A percentile compares a stretch with the other conserved stretches of the same genome.
Conservation (phyloP, 37 sponge, comb jelly and placozoan genomes). For the Petrosia ficiformis region DNA sequence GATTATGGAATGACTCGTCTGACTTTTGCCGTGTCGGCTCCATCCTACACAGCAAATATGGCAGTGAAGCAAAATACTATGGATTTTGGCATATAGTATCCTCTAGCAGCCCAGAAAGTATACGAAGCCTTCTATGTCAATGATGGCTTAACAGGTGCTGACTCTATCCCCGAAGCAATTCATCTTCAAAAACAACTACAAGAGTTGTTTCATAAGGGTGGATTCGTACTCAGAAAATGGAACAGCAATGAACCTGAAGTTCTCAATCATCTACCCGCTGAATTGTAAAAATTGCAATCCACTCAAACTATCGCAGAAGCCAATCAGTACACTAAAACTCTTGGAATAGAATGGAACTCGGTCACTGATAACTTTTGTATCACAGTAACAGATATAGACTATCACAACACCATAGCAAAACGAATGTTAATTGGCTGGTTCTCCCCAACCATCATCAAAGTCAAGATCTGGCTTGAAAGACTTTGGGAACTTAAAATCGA, state of each 20-base stretch:
- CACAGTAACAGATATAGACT: constrained; percentile 7
- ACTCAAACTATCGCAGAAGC: constrained; percentile 24
- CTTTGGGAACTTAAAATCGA: constrained; percentile 20
- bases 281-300: constrained; percentile 11
- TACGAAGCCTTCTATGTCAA: not conserved
- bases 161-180: not conserved
- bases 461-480: constrained; percentile 27
- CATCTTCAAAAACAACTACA: constrained; percentile 1
- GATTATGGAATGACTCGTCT: constrained; percentile 11
- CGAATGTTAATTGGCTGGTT: constrained; percentile 32
- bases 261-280: constrained; percentile 4
- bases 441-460: constrained; percentile 24
- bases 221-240: constrained; percentile 28
- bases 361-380: constrained; percentile 23
- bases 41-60: constrained; percentile 9
- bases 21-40: not conserved
- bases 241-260: constrained; percentile 15
- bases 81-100: not conserved
- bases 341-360: constrained; percentile 51
- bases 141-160: constrained; percentile 2
- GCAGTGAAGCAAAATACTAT: constrained; percentile 3
- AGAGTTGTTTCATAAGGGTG: constrained; percentile 11
- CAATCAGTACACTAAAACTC: constrained; percentile 37
- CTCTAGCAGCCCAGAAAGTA: not conserved
- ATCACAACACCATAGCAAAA: constrained; percentile 5